phyloP scores from a whole-genome alignment of 2,797 vertebrate genomes.

The Centroberyx gerrardi region DNA sequence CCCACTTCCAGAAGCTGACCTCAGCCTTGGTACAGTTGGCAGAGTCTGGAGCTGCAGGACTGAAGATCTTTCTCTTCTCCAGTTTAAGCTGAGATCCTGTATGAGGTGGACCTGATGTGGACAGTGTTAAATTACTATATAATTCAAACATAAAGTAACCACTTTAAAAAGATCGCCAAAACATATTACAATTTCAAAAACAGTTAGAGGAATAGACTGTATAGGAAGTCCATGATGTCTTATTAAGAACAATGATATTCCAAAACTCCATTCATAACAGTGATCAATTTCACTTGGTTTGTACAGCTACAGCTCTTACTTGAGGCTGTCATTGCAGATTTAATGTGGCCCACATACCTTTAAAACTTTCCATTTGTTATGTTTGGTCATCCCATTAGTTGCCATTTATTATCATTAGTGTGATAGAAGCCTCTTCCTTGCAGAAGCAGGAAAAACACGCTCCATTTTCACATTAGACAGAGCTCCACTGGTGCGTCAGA shows the following conservation, averaged over 20 bases:
- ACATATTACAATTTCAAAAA: too few relatives aligned
- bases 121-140: not conserved
- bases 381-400: conserved; percentile 99
- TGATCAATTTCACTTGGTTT: conserved; percentile 72
- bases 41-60: not conserved
- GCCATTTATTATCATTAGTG: conserved; percentile 99
- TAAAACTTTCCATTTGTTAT: conserved; percentile 99
- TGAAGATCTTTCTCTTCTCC: not conserved
- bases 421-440: conserved; percentile 93
- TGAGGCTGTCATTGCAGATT: conserved; percentile 84
- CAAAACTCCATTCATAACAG: conserved; percentile 55
- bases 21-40: not conserved
- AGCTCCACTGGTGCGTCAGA: conserved; percentile 82
- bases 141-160: not conserved
- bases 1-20: not conserved
- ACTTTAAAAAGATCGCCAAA: too few relatives aligned
- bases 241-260: conserved; percentile 55
- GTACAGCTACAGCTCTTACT: conserved; percentile 67
- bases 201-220: not conserved
- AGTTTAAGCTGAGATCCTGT: not conserved
- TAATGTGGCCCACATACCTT: conserved; percentile 94
- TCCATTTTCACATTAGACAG: conserved; percentile 92
- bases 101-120: not conserved
- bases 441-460: conserved; percentile 86
- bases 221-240: conserved; percentile 34